Evolutionary conservation across 1,140 invertebrate genomes (phyloP).

Genomic region (Bombus confusus): DNA sequence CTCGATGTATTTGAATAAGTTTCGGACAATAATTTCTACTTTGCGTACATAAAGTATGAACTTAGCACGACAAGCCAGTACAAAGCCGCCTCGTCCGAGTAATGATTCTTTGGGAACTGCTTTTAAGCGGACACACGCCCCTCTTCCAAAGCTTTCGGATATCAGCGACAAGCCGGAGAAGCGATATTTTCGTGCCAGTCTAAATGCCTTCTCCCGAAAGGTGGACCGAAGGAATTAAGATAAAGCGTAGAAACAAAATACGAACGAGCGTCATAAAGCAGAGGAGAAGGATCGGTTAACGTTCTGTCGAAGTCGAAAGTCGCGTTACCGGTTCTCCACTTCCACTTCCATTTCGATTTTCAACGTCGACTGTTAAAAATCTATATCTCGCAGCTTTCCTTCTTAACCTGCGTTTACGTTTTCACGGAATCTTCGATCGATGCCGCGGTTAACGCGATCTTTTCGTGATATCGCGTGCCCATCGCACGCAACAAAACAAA

Average conservation of each 20-base stretch:
- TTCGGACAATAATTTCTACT: constrained; percentile 50
- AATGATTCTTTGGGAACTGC: constrained; percentile 41
- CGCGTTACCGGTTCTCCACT: not conserved
- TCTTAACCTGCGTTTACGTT: not conserved
- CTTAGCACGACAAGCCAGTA: constrained; percentile 33
- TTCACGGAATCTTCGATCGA: not conserved
- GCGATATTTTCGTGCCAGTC: constrained; percentile 18
- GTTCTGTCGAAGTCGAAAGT: not conserved
- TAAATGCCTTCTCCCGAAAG: constrained; percentile 13
- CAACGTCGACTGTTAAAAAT: not conserved
- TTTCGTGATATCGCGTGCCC: not conserved
- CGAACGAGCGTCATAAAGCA: not conserved
- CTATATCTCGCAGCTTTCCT: too few species aligned
- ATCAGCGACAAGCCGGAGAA: not conserved
- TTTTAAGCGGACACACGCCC: constrained; percentile 21
- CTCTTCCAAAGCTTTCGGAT: not conserved
- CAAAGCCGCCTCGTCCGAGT: constrained; percentile 31
- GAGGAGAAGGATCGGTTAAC: not conserved
- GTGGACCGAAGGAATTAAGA: constrained; percentile 30
- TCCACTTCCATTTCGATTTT: not conserved
- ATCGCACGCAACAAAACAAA: not conserved
- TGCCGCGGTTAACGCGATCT: not conserved
- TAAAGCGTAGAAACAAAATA: constrained; percentile 21
- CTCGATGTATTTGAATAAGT: constrained; percentile 63
- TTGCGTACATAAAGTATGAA: constrained; percentile 45